phyloP scores from a whole-genome alignment of 2,888 invertebrate genomes.

The Noctua pronuba region DNA sequence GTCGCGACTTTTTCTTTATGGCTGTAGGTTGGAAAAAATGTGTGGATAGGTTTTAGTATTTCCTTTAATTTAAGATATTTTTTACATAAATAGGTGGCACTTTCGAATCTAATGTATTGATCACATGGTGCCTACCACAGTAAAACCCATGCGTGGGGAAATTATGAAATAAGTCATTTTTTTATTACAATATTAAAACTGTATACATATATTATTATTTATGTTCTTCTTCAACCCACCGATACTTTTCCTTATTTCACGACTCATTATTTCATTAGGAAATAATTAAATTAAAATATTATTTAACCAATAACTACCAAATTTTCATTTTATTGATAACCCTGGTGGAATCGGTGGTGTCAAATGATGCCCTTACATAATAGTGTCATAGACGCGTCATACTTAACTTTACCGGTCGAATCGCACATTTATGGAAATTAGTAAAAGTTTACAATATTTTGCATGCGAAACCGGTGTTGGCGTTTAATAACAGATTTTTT shows the following conservation, averaged over 20 bases:
- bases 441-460: slow-evolving; percentile 72
- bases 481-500: slow-evolving; percentile 64
- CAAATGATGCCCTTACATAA: slow-evolving; percentile 73
- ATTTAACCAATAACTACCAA: neutral
- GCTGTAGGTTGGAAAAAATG: neutral
- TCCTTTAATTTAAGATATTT: no score
- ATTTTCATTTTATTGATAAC: slow-evolving; percentile 12
- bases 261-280: neutral
- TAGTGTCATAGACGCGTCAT: slow-evolving; percentile 60
- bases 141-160: slow-evolving; percentile 11
- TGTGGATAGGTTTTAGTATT: neutral
- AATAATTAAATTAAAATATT: neutral
- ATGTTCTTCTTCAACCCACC: neutral
- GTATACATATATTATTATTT: neutral
- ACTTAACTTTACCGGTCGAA: slow-evolving; percentile 72
- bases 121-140: no score
- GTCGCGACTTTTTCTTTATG: slow-evolving; percentile 7
- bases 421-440: slow-evolving; percentile 75
- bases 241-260: neutral
- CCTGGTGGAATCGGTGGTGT: slow-evolving; percentile 32
- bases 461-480: slow-evolving; percentile 66
- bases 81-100: no score
- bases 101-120: no score
- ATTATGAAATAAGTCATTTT: neutral
- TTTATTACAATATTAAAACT: neutral